phyloP scores from a whole-genome alignment of 2,113 vertebrate genomes.

The Thermophis baileyi region DNA sequence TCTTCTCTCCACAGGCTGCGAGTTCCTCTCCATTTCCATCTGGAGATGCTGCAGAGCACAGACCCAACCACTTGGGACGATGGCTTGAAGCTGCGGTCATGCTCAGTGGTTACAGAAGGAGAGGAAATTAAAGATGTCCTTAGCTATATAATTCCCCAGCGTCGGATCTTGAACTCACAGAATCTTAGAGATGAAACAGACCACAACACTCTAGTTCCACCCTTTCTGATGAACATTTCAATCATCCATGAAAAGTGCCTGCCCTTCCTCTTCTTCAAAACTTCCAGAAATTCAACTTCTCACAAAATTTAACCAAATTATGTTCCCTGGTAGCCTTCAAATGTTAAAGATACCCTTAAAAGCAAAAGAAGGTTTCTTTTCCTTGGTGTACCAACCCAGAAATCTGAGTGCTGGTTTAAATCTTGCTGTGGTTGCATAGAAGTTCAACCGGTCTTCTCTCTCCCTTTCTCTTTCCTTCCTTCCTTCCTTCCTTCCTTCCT shows the following conservation, averaged over 20 bases:
- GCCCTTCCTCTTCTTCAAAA: background rate
- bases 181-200: background rate
- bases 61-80: background rate
- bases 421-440: background rate
- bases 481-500: too few species aligned
- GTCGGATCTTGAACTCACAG: background rate
- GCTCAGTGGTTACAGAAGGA: background rate
- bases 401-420: background rate
- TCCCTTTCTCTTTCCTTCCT: background rate
- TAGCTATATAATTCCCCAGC: background rate
- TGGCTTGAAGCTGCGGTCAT: background rate
- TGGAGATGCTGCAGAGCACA: background rate
- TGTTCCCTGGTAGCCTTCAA: background rate
- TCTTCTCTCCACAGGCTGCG: background rate
- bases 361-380: background rate
- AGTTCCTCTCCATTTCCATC: background rate
- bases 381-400: background rate
- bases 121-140: background rate
- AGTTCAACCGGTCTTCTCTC: background rate
- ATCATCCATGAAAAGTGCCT: background rate
- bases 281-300: background rate
- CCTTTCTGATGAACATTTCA: background rate
- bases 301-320: background rate
- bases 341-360: background rate
- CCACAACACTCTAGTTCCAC: background rate